phyloP scores from a whole-genome alignment of 2,888 invertebrate genomes.

The Drosophila testacea region DNA sequence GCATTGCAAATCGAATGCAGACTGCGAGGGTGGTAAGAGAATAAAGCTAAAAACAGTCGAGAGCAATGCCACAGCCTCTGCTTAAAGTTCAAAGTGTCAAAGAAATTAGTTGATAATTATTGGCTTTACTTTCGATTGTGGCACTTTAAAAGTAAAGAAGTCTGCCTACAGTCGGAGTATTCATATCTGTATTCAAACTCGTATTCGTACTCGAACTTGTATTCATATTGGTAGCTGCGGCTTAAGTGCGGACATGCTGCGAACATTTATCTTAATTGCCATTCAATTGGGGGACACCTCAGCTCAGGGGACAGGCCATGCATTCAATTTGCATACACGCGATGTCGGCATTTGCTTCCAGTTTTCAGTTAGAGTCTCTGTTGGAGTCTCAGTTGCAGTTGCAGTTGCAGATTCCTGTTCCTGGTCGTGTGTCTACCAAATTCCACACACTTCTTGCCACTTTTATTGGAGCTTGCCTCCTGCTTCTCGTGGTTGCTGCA shows the following conservation, averaged over 20 bases:
- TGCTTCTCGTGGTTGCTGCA: constrained; percentile 41
- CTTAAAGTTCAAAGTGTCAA: constrained; percentile 58
- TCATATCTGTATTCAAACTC: constrained; percentile 7
- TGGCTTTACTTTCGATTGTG: constrained; percentile 26
- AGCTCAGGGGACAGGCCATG: constrained; percentile 37
- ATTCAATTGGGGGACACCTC: constrained; percentile 74
- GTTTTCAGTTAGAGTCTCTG: constrained; percentile 2
- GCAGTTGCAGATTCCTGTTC: neutral
- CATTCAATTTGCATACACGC: constrained; percentile 77
- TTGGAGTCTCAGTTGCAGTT: neutral
- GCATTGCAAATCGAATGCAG: constrained; percentile 52
- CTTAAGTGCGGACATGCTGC: constrained; percentile 77
- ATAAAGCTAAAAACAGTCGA: neutral
- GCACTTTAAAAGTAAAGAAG: neutral
- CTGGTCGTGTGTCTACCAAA: constrained; percentile 52
- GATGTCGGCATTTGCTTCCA: constrained; percentile 42
- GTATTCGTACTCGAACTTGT: constrained; percentile 14
- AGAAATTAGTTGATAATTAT: constrained; percentile 72
- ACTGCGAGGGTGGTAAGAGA: constrained; percentile 1
- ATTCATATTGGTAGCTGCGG: constrained; percentile 19
- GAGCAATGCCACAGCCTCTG: neutral
- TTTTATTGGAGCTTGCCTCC: constrained; percentile 1
- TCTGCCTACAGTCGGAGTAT: constrained; percentile 5
- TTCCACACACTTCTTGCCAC: constrained; percentile 39
- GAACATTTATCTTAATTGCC: constrained; percentile 79